Evolutionary conservation across 2,797 vertebrate species (phyloP).

Genomic region (Premnoplex brunnescens): DNA sequence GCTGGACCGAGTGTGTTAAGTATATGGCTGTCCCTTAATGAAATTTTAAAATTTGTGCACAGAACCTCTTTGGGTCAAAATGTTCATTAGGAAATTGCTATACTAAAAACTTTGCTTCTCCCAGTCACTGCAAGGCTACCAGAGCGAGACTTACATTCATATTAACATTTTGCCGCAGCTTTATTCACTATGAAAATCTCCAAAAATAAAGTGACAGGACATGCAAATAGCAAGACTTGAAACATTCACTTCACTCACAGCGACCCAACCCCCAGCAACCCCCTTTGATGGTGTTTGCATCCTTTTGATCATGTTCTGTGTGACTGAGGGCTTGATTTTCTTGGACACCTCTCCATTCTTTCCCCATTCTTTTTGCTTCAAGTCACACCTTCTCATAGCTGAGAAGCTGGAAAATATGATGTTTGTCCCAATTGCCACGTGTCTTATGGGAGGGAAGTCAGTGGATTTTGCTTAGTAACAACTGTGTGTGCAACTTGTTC

Average conservation of each 20-base stretch:
- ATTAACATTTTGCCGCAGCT: not conserved
- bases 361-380: not conserved
- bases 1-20: not conserved
- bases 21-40: not conserved
- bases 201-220: not conserved
- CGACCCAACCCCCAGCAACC: not conserved
- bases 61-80: not conserved
- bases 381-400: not conserved
- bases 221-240: not conserved
- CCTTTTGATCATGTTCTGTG: not conserved
- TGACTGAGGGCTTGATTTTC: not conserved
- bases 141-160: not conserved
- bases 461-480: not conserved
- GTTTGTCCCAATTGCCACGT: not conserved
- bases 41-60: not conserved
- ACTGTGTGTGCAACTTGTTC: not conserved
- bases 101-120: not conserved
- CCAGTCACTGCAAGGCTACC: not conserved
- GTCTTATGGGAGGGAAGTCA: not conserved
- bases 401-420: not conserved
- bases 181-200: conserved; percentile 20
- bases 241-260: not conserved
- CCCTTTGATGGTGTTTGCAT: not conserved
- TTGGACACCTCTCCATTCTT: not conserved
- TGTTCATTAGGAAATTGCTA: not conserved